Percentiles rank a stretch among this genome's conserved stretches.
Conservation (phyloP, 2,113 vertebrate genomes). For the Motacilla tschutschensis region DNA sequence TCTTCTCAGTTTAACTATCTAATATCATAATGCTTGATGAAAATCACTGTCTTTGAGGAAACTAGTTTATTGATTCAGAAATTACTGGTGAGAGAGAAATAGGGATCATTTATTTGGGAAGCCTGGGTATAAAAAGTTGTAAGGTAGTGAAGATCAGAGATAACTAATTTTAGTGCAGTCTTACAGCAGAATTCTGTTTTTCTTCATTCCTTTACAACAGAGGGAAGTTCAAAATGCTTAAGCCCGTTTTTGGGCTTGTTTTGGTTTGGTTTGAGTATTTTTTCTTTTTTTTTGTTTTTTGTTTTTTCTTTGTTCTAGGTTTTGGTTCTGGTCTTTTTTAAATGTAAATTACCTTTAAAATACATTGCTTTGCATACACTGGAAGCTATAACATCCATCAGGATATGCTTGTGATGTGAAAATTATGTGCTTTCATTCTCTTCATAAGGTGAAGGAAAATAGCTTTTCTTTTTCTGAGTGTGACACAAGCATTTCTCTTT, state of each 20-base stretch:
- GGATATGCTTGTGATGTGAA: not conserved
- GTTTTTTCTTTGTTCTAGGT: not conserved
- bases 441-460: not conserved
- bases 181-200: not conserved
- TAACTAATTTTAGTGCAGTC: not conserved
- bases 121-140: not conserved
- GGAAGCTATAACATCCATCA: not conserved
- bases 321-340: not conserved
- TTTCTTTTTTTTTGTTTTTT: not conserved
- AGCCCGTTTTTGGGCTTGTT: not conserved
- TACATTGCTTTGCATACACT: not conserved
- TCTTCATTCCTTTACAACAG: not conserved
- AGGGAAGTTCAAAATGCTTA: not conserved
- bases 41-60: not conserved
- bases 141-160: not conserved
- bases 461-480: not conserved
- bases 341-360: not conserved
- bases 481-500: not conserved
- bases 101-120: not conserved
- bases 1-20: not conserved
- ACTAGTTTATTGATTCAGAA: slow-evolving; percentile 3
- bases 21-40: not conserved
- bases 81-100: not conserved
- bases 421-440: not conserved
- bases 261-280: not conserved